These are phyloP conservation scores for Distichodus sexfasciatus DNA, from an alignment of 2,797 vertebrate genomes.

Conservation along the genomic window DNA sequence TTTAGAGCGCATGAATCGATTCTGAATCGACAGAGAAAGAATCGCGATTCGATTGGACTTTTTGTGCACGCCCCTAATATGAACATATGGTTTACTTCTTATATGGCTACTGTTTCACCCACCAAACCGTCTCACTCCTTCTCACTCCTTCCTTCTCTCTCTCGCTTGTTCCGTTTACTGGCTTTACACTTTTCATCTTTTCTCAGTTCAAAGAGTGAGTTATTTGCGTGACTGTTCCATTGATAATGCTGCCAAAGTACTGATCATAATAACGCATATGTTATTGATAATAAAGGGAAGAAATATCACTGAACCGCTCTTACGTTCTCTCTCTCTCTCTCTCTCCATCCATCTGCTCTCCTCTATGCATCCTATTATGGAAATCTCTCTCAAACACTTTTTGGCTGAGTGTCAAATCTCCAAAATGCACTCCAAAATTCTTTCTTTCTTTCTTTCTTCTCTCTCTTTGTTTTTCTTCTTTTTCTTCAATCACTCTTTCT, in stretches of 20 bases:
- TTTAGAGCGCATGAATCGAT: too few relatives aligned
- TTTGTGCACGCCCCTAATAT: too few relatives aligned
- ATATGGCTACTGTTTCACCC: slow-evolving; percentile 3
- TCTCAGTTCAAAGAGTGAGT: slow-evolving; percentile 11
- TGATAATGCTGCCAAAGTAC: slow-evolving; percentile 36
- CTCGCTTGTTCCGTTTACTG: too few relatives aligned
- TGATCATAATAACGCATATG: slow-evolving; percentile 40
- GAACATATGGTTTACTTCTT: background rate
- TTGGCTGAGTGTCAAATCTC: slow-evolving; percentile 47
- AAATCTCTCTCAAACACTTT: slow-evolving; percentile 53
- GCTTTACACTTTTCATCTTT: too few relatives aligned
- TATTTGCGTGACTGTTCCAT: slow-evolving; percentile 16
- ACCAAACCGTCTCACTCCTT: background rate
- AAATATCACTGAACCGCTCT: slow-evolving; percentile 6
- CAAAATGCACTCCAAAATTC: slow-evolving; percentile 30
- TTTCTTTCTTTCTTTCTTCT: background rate
- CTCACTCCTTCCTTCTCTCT: background rate
- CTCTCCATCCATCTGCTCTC: slow-evolving; percentile 20
- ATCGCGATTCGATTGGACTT: too few relatives aligned
- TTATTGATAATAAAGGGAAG: slow-evolving; percentile 32
- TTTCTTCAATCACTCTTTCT: too few relatives aligned
- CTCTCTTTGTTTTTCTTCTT: background rate
- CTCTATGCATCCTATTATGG: slow-evolving; percentile 65
- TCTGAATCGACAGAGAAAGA: too few relatives aligned
- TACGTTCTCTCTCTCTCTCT: slow-evolving; percentile 1